Evolutionary conservation across 2,888 invertebrate genomes (phyloP).

Genomic region (Stenotaenia linearis): DNA sequence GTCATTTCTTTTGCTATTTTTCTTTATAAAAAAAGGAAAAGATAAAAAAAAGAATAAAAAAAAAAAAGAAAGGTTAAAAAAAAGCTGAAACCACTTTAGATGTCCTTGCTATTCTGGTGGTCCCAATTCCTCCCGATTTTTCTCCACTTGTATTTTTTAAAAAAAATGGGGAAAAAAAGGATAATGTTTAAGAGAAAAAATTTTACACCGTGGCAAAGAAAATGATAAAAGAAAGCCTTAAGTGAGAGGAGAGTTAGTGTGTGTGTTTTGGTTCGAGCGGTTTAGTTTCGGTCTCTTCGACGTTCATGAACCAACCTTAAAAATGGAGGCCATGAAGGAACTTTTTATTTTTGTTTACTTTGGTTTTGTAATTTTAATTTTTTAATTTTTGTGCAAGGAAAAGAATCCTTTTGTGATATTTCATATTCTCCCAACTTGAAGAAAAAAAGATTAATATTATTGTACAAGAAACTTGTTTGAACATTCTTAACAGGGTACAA

Average conservation of each 20-base stretch:
- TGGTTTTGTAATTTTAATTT: background rate
- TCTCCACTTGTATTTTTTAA: background rate
- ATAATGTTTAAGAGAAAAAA: too few species aligned
- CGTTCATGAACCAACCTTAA: background rate
- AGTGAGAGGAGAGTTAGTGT: background rate
- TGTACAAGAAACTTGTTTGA: slow-evolving; percentile 8
- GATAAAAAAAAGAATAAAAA: background rate
- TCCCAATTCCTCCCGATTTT: background rate
- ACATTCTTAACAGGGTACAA: slow-evolving; percentile 9
- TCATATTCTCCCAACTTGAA: background rate
- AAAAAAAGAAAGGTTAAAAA: slow-evolving; percentile 13
- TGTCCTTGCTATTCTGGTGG: background rate
- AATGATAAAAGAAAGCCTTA: background rate
- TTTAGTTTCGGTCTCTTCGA: background rate
- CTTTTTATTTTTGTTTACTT: background rate
- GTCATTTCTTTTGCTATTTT: slow-evolving; percentile 34
- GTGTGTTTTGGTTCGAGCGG: background rate
- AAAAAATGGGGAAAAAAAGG: background rate
- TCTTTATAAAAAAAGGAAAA: slow-evolving; percentile 6
- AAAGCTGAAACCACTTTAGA: background rate
- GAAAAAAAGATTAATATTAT: background rate
- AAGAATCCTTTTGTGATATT: slow-evolving; percentile 2
- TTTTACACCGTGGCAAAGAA: background rate
- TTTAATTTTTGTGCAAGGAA: background rate
- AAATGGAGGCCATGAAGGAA: background rate